Percentiles rank a stretch among this genome's conserved stretches.
Conservation (phyloP, 23 tunicate species). For the Ascidia mentula region DNA sequence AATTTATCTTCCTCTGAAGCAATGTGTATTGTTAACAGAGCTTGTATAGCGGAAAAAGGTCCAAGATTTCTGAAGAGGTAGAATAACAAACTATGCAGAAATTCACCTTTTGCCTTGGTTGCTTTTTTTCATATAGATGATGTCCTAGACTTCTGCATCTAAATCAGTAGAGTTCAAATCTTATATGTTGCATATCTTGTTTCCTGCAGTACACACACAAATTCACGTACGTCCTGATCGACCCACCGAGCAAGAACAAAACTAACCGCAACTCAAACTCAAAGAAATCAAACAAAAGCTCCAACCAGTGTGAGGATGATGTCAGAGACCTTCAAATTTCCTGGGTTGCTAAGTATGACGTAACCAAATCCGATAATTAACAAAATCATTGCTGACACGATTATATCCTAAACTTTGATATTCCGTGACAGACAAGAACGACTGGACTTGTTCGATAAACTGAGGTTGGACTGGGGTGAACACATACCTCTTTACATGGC, state of each 20-base stretch:
- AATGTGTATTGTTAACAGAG: constrained; percentile 36
- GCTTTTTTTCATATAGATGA: too few species aligned
- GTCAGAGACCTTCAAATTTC: constrained; percentile 71
- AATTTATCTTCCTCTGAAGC: background rate
- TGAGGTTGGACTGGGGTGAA: constrained; percentile 66
- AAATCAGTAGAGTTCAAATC: too few species aligned
- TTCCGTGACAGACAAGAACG: constrained; percentile 44
- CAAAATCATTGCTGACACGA: too few species aligned
- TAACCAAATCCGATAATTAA: too few species aligned
- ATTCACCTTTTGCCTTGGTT: too few species aligned
- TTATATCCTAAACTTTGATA: background rate
- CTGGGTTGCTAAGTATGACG: constrained; percentile 81
- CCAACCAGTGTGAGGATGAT: constrained; percentile 53
- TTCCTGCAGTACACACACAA: background rate
- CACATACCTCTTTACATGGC: constrained; percentile 80
- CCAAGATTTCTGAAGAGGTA: constrained; percentile 7
- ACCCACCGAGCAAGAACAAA: constrained; percentile 50
- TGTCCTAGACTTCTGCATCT: too few species aligned
- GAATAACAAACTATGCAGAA: too few species aligned
- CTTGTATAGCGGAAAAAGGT: constrained; percentile 17
- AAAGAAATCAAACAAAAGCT: constrained; percentile 4
- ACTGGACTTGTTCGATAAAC: constrained; percentile 43
- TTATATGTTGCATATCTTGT: too few species aligned
- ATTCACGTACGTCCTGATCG: constrained; percentile 56
- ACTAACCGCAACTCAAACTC: background rate